Base-by-base conservation (phyloP, 2,797 vertebrate genomes). In the Peromyscus nudipes region DNA sequence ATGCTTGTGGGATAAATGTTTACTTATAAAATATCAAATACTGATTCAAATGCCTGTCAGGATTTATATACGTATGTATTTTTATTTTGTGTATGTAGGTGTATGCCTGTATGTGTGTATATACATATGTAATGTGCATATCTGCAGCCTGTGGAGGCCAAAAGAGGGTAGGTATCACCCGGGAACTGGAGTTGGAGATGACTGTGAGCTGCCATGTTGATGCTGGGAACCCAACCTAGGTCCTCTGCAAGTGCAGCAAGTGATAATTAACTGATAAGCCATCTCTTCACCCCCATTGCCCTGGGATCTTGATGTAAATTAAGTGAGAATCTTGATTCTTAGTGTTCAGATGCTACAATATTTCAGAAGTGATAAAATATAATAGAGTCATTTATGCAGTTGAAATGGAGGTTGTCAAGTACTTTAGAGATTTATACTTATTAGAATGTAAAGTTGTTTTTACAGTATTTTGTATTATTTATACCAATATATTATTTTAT, bases 401-500 rank as follows among this genome's bases (percentile, higher is more conserved):
- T 75, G 73, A 65, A 60, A 77, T 25, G 84, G 7, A 57, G 67
- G 6, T 23, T 82, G 37, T 69, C n/a, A 73, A 82, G 27, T 40
- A 64, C 40, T 43, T 94, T 46, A 82, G 31, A 43, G 31, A 83
- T 91, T 96, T 81, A 46, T 60, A 60, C 19, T 87, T 94, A 29
- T 49, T 16, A 52, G 8, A 90, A 55, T 8, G 43, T 7, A 60
- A 19, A 46, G 40, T 87, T 94, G 21, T 37, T 64, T 90, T 55
- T 89, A 62, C 55, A n/a, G 14, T 13, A 60, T 92, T 73, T 62
- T 46, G 8, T 37, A 31, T 82, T 31, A 37, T 57, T 95, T 91
- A 34, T 37, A 76, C 88, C 55, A 85, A 65, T 67, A 57, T 55
- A 62, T 12, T 80, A 75, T 89, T 97, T 91, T 94, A 87, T 92